phyloP scores from a whole-genome alignment of 2,797 vertebrate species.

The Alca torda region DNA sequence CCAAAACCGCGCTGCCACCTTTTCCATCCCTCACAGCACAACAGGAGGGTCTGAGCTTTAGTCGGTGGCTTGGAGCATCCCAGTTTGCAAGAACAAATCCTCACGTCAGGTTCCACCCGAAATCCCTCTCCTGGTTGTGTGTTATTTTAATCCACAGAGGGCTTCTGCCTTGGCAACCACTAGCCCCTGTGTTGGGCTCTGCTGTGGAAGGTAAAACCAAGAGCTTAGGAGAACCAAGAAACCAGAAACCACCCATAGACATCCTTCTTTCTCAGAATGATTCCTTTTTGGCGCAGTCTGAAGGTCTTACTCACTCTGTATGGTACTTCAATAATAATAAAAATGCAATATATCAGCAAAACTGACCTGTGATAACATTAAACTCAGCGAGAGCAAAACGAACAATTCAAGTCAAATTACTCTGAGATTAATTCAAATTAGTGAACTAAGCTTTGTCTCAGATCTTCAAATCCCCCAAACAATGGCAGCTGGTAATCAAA shows the following conservation, averaged over 20 bases:
- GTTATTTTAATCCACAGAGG: not conserved
- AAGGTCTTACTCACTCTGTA: not conserved
- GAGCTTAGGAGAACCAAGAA: not conserved
- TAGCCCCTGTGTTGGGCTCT: not conserved
- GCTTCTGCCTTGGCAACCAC: not conserved
- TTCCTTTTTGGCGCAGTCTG: not conserved
- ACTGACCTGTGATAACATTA: not conserved
- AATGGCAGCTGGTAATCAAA: not conserved
- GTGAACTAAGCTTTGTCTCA: not conserved
- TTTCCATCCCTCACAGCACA: not conserved
- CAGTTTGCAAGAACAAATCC: not conserved
- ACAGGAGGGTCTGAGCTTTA: not conserved
- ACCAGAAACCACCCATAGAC: not conserved
- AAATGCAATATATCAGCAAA: not conserved
- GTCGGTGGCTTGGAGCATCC: not conserved
- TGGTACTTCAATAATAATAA: not conserved
- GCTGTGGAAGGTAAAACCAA: not conserved
- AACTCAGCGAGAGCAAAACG: not conserved
- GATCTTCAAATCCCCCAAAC: not conserved
- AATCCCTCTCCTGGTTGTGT: not conserved
- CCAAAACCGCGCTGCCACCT: not conserved
- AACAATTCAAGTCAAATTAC: not conserved
- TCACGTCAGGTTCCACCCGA: not conserved
- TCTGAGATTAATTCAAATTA: not conserved
- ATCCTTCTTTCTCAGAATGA: not conserved